phyloP scores from a whole-genome alignment of 2,888 invertebrate genomes.

The Caradrina clavipalpis region DNA sequence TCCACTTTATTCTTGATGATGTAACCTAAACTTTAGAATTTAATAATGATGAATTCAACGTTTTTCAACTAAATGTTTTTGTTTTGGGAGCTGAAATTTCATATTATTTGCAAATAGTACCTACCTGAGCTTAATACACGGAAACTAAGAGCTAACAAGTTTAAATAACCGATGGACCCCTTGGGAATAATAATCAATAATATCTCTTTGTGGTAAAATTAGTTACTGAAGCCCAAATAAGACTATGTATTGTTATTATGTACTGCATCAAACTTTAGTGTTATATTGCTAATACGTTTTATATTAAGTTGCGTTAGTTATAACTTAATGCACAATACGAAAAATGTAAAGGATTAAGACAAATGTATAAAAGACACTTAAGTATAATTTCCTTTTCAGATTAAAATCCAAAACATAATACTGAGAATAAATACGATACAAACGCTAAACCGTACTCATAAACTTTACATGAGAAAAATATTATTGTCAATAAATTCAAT shows the following conservation, averaged over 20 bases:
- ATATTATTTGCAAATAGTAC: not conserved
- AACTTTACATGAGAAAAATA: not conserved
- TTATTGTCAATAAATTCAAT: not conserved
- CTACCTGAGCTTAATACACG: slow-evolving; percentile 20
- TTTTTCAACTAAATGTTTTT: too few species aligned
- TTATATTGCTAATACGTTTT: slow-evolving; percentile 4
- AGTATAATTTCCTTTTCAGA: too few species aligned
- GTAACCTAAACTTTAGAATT: not conserved
- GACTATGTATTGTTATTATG: slow-evolving; percentile 4
- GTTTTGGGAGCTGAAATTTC: too few species aligned
- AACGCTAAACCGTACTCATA: not conserved
- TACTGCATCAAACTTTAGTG: slow-evolving; percentile 23
- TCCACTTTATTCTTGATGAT: slow-evolving; percentile 10
- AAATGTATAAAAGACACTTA: too few species aligned
- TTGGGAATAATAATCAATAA: slow-evolving; percentile 55
- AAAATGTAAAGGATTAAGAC: too few species aligned
- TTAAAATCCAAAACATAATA: not conserved
- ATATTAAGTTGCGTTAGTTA: not conserved
- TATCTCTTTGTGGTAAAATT: slow-evolving; percentile 32
- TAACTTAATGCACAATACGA: not conserved
- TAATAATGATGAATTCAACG: not conserved
- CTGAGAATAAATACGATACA: not conserved
- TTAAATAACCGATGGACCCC: slow-evolving; percentile 57
- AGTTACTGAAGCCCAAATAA: slow-evolving; percentile 12
- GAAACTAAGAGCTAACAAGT: slow-evolving; percentile 40